A percentile compares a stretch with the other conserved stretches of the same genome.
Conservation (phyloP, 2,888 invertebrate species). For the Agriopis marginaria region DNA sequence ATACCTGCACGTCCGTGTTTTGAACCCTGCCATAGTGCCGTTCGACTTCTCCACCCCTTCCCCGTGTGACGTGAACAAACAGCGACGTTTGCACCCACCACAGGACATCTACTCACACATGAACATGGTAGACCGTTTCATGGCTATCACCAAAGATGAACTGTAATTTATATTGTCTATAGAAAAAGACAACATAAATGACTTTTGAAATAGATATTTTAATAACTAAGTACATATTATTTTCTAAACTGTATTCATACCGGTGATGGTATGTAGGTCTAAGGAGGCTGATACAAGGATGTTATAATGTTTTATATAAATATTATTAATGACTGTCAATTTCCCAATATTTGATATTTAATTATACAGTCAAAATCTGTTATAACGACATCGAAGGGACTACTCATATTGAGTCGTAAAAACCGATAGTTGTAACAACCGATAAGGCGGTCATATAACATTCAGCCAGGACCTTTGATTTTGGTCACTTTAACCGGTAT, state of each 20-base stretch:
- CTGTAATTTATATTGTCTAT: background rate
- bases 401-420: too few relatives aligned
- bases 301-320: background rate
- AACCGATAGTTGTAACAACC: too few relatives aligned
- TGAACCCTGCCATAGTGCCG: conserved; percentile 49
- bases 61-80: conserved; percentile 71
- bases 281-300: background rate
- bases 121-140: conserved; percentile 44
- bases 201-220: background rate
- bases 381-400: too few relatives aligned
- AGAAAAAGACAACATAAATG: background rate
- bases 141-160: conserved; percentile 38
- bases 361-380: too few relatives aligned
- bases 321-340: background rate
- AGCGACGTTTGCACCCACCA: conserved; percentile 58
- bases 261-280: background rate
- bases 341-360: background rate
- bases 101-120: conserved; percentile 35
- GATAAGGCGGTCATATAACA: too few relatives aligned
- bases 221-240: too few relatives aligned
- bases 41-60: conserved; percentile 74
- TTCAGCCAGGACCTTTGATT: too few relatives aligned
- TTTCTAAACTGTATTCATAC: too few relatives aligned
- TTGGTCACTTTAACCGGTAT: too few relatives aligned
- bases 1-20: conserved; percentile 59